Percentiles rank a stretch among this genome's conserved stretches.
These are phyloP conservation scores for Drosophila auraria DNA, from an alignment of 1,140 invertebrate genomes.

Conservation along the genomic window DNA sequence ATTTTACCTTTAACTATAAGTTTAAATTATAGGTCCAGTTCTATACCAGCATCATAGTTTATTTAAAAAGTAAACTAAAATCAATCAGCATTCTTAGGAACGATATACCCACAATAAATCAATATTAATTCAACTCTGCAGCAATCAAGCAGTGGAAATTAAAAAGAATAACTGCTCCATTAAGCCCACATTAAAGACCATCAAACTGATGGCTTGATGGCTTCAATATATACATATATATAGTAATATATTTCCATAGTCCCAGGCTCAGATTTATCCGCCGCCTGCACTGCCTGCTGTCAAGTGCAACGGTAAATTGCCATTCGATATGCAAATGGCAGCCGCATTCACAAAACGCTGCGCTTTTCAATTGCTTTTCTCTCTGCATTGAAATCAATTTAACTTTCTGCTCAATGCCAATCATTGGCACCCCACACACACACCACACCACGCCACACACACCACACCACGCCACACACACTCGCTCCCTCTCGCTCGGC, in stretches of 20 bases:
- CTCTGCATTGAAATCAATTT: slow-evolving; percentile 80
- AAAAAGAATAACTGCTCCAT: slow-evolving; percentile 14
- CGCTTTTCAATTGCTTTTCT: slow-evolving; percentile 77
- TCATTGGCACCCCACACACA: slow-evolving; percentile 70
- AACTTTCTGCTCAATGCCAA: slow-evolving; percentile 81
- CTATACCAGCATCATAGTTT: too few species aligned
- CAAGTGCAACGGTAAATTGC: slow-evolving; percentile 76
- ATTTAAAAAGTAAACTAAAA: background rate
- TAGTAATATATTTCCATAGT: background rate
- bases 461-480: slow-evolving; percentile 23
- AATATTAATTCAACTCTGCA: slow-evolving; percentile 11
- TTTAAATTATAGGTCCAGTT: background rate
- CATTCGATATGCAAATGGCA: slow-evolving; percentile 79
- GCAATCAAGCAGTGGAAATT: background rate
- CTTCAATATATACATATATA: background rate
- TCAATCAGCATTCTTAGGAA: background rate
- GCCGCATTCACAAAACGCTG: slow-evolving; percentile 74
- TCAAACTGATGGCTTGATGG: slow-evolving; percentile 17
- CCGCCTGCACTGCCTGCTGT: slow-evolving; percentile 36
- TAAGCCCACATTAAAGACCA: slow-evolving; percentile 36
- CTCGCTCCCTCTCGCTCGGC: slow-evolving; percentile 14
- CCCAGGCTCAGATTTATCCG: slow-evolving; percentile 18
- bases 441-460: slow-evolving; percentile 20
- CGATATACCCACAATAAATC: slow-evolving; percentile 8
- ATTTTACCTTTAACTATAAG: too few species aligned